Evolutionary conservation across 2,888 invertebrate species (phyloP).

Genomic region (Metalampra italica): DNA sequence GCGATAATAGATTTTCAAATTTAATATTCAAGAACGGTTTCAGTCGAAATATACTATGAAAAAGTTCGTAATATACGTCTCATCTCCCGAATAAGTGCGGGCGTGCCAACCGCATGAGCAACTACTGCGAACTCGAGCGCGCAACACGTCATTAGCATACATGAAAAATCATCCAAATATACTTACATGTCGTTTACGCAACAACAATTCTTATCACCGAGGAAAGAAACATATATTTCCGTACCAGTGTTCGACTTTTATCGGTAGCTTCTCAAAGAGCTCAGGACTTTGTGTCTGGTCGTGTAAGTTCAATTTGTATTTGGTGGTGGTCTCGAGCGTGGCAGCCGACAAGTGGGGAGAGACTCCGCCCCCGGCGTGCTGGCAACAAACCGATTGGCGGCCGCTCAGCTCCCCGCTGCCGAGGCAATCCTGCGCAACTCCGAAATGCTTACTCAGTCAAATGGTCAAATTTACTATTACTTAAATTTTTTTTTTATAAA

Average conservation of each 20-base stretch:
- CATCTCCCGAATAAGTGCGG: conserved; percentile 58
- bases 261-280: conserved; percentile 16
- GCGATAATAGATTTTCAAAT: too few species aligned
- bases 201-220: conserved; percentile 33
- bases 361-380: conserved; percentile 60
- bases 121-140: conserved; percentile 70
- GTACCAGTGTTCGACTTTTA: conserved; percentile 17
- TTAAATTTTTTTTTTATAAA: conserved; percentile 32
- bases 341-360: conserved; percentile 28
- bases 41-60: neutral
- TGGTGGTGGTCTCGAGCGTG: conserved; percentile 8
- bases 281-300: conserved; percentile 21
- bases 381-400: conserved; percentile 69
- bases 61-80: conserved; percentile 1
- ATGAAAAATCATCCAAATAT: conserved; percentile 62
- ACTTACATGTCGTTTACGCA: conserved; percentile 25
- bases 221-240: conserved; percentile 34
- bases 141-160: conserved; percentile 70
- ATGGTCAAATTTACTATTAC: conserved; percentile 14
- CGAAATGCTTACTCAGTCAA: conserved; percentile 47
- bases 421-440: conserved; percentile 69
- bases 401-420: conserved; percentile 36
- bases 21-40: too few species aligned
- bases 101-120: conserved; percentile 72
- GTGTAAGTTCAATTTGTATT: conserved; percentile 25